Base-by-base conservation (phyloP, 2,797 vertebrate genomes). In the Ceryle rudis region DNA sequence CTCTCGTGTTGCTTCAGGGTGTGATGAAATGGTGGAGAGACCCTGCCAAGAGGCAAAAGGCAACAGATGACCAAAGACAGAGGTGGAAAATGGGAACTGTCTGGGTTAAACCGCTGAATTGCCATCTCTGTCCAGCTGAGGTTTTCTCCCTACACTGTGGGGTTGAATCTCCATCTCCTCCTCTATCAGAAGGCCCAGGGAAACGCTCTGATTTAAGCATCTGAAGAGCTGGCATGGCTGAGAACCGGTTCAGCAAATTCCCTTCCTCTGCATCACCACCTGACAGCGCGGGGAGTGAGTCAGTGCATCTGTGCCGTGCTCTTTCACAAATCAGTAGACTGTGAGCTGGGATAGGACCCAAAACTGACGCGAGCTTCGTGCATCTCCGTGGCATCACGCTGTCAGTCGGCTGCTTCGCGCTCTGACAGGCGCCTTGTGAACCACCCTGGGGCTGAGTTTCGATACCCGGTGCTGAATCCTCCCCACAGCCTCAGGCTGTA, bases 1-100 rank as follows among this genome's bases (percentile, higher is more conserved):
- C 4, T 47, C 4, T 52, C 31, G 47, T 26, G 22, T 86, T 95
- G 69, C 93, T 86, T 87, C 85, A 81, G 90, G 75, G 44, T 74
- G 69, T 94, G 91, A 95, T 78, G 95, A 93, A 97, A 96, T 44
- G 85, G 18, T 78, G 91, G 87, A 86, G 82, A 86, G 61, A 91
- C 80, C 61, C 80, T 54, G 75, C 33, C 41, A 23, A 28, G 74
- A 49, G 85, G 55, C 31, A 12, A 26, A 60, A 31, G n/a, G 65
- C 52, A 54, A 1, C 33, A 31, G 39, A 20, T 13, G 31, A 54
- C 42, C 49, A 60, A 21, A 49, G 61, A 70, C 42, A 64, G 74
- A 58, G 74, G 52, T 46, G 55, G 47, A 58, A 69, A 80, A 55
- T 4, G 37, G 44, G 52, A 88, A 60, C 33, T 61, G 81, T 1